Percentiles rank a stretch among this genome's conserved stretches.
These are phyloP conservation scores for Pollenia labialis DNA, from an alignment of 2,888 invertebrate genomes.

Conservation along the genomic window DNA sequence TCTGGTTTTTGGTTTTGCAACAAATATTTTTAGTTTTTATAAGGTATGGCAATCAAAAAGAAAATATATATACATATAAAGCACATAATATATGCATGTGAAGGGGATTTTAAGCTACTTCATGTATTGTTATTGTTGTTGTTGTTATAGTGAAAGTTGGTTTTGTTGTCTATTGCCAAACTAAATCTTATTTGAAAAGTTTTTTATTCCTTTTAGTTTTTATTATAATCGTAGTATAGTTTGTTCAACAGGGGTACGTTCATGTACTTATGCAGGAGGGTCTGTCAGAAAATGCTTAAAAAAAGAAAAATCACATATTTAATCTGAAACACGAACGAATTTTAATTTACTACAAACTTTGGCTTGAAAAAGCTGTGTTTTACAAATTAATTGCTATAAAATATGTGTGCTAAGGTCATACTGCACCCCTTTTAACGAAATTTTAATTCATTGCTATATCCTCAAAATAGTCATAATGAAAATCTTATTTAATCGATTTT, in stretches of 20 bases:
- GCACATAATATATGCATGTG: not conserved
- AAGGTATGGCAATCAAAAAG: not conserved
- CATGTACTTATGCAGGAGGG: not conserved
- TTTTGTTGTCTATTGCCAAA: conserved; percentile 36
- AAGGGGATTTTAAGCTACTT: not conserved
- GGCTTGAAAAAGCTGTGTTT: too few relatives aligned
- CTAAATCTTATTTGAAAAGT: conserved; percentile 56
- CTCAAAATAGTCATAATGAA: too few relatives aligned
- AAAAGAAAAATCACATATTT: too few relatives aligned
- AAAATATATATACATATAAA: not conserved
- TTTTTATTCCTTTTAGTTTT: conserved; percentile 4
- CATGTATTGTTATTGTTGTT: conserved; percentile 14
- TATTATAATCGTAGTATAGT: not conserved
- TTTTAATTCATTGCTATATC: too few relatives aligned
- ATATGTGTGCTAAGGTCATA: too few relatives aligned
- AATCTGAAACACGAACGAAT: too few relatives aligned
- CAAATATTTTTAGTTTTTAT: not conserved
- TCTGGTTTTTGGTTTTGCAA: conserved; percentile 8
- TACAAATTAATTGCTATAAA: too few relatives aligned
- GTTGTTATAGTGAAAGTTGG: not conserved
- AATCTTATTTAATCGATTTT: too few relatives aligned
- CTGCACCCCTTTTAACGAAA: too few relatives aligned
- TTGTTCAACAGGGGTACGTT: conserved; percentile 12
- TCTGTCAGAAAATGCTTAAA: not conserved
- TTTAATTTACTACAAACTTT: too few relatives aligned